Conservation (phyloP, 2,888 invertebrate species). For the Cantharis rustica region DNA sequence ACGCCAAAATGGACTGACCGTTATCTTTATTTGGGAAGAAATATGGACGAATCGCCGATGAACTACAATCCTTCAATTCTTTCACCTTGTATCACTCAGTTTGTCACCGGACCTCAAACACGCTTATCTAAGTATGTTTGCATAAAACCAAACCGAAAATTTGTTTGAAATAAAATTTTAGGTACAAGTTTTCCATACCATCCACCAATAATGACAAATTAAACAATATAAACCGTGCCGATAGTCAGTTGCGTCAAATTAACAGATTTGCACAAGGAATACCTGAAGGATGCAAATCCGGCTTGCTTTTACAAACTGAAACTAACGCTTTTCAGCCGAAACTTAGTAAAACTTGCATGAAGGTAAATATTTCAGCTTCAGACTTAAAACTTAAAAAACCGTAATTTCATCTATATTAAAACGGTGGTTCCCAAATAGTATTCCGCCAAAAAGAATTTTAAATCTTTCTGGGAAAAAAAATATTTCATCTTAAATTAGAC, state of each 20-base stretch:
- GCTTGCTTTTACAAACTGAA: conserved; percentile 53
- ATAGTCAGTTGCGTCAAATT: conserved; percentile 35
- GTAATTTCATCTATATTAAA: too few relatives aligned
- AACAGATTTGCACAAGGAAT: conserved; percentile 58
- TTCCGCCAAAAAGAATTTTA: too few relatives aligned
- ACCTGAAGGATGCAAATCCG: conserved; percentile 56
- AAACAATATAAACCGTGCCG: not conserved
- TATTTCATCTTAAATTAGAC: too few relatives aligned
- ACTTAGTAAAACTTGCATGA: conserved; percentile 22
- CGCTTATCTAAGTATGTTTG: conserved; percentile 26
- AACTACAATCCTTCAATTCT: conserved; percentile 51
- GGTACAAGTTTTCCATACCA: not conserved
- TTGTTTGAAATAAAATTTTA: not conserved
- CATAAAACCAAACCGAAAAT: not conserved
- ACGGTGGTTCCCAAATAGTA: too few relatives aligned
- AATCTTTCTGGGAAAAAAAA: too few relatives aligned
- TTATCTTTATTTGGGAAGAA: conserved; percentile 61
- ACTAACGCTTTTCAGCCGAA: conserved; percentile 37
- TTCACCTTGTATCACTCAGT: conserved; percentile 46
- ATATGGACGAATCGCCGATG: conserved; percentile 51
- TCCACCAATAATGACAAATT: not conserved
- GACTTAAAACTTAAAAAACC: too few relatives aligned
- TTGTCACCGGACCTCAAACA: conserved; percentile 40
- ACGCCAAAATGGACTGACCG: conserved; percentile 60
- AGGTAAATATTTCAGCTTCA: conserved; percentile 23